Evolutionary conservation across 2,888 invertebrate species (phyloP).

Genomic region (Vanessa cardui): DNA sequence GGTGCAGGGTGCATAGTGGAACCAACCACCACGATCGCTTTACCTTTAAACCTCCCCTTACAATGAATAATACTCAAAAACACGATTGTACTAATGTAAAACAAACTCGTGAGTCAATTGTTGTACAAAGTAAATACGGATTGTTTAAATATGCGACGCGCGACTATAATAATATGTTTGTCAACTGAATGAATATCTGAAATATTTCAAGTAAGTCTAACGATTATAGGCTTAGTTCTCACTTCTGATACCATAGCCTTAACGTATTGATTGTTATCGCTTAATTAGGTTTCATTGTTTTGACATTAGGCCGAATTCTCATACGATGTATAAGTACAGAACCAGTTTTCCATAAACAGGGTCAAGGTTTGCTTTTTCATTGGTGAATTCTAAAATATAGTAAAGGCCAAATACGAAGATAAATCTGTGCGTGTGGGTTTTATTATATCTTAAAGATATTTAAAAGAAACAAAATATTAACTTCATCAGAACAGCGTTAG

Average conservation of each 20-base stretch:
- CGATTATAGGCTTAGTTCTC: no score
- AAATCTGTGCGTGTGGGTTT: constrained; percentile 17
- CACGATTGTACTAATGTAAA: constrained; percentile 36
- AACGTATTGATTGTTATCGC: no score
- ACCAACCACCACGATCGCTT: constrained; percentile 38
- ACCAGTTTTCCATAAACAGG: constrained; percentile 29
- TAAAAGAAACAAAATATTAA: not conserved
- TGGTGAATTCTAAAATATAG: constrained; percentile 26
- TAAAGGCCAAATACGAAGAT: constrained; percentile 22
- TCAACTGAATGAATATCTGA: constrained; percentile 13
- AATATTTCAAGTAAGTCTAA: no score
- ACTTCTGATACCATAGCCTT: no score
- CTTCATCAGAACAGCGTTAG: not conserved
- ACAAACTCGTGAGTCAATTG: constrained; percentile 29
- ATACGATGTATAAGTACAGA: constrained; percentile 11
- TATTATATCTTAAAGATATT: constrained; percentile 10
- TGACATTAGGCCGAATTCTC: constrained; percentile 10
- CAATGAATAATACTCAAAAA: constrained; percentile 53
- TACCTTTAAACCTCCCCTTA: constrained; percentile 52
- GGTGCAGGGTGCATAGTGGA: constrained; percentile 53
- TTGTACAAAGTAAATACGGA: constrained; percentile 24
- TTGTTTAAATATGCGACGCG: constrained; percentile 28
- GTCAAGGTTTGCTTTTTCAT: constrained; percentile 35
- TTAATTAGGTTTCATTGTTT: not conserved
- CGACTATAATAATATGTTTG: constrained; percentile 21